Evolutionary conservation across 2,113 vertebrate genomes (phyloP).

Genomic region (Dunckerocampus dactyliophorus): DNA sequence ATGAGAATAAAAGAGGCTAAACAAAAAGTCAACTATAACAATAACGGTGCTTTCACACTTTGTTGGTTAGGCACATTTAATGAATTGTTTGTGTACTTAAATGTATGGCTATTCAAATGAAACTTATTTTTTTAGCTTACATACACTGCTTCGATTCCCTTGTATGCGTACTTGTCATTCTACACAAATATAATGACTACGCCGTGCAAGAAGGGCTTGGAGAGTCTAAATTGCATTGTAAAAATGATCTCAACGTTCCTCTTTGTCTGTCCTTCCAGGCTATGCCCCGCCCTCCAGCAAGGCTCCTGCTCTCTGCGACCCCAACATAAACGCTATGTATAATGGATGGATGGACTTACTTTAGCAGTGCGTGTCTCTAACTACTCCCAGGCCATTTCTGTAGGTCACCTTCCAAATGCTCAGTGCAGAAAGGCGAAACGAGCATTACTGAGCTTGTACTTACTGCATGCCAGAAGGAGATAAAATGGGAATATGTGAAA

Average conservation of each 20-base stretch:
- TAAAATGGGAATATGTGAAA: slow-evolving; percentile 3
- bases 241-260: background rate
- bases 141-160: no score
- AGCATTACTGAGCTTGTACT: background rate
- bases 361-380: background rate
- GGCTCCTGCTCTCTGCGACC: background rate
- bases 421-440: background rate
- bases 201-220: background rate
- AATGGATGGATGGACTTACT: slow-evolving; percentile 1
- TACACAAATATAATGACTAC: background rate
- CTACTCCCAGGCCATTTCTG: background rate
- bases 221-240: background rate
- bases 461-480: background rate
- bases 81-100: no score
- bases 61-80: background rate
- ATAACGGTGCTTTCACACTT: background rate
- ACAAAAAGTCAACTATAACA: background rate
- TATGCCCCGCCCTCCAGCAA: background rate
- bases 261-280: background rate
- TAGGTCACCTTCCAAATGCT: slow-evolving; percentile 9
- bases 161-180: background rate
- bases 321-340: background rate
- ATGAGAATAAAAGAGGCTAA: slow-evolving; percentile 33
- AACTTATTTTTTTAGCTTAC: no score
- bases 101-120: no score